Percentiles rank a stretch among this genome's conserved stretches.
Evolutionary conservation across 2,113 vertebrate species (phyloP).

Genomic region (Tachysurus fulvidraco): DNA sequence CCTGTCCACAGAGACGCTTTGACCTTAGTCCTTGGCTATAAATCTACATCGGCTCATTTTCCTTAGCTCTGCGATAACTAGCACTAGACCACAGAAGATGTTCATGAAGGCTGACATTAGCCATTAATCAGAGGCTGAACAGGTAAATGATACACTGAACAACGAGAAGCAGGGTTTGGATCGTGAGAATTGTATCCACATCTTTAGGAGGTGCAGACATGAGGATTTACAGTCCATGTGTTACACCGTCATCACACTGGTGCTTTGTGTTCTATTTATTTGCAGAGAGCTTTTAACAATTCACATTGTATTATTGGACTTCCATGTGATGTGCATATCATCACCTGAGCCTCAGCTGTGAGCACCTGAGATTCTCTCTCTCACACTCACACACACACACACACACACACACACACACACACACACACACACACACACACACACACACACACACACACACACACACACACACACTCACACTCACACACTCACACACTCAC

Average conservation of each 20-base stretch:
- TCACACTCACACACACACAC: neutral
- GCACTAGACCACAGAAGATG: neutral
- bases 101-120: neutral
- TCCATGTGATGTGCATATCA: neutral
- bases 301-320: neutral
- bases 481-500: neutral
- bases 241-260: neutral
- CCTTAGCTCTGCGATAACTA: neutral
- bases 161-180: neutral
- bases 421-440: too few species aligned
- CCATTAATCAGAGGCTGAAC: neutral
- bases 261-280: too few species aligned
- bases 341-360: neutral
- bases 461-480: neutral
- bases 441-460: too few species aligned
- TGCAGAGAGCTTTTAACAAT: too few species aligned
- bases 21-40: neutral
- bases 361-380: neutral
- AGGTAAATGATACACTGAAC: neutral
- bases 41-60: conserved; percentile 19
- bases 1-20: conserved; percentile 2
- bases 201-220: too few species aligned
- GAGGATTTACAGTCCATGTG: too few species aligned
- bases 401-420: neutral
- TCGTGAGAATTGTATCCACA: too few species aligned